Evolutionary conservation across 2,797 vertebrate species (phyloP).

Genomic region (Tragelaphus eurycerus): DNA sequence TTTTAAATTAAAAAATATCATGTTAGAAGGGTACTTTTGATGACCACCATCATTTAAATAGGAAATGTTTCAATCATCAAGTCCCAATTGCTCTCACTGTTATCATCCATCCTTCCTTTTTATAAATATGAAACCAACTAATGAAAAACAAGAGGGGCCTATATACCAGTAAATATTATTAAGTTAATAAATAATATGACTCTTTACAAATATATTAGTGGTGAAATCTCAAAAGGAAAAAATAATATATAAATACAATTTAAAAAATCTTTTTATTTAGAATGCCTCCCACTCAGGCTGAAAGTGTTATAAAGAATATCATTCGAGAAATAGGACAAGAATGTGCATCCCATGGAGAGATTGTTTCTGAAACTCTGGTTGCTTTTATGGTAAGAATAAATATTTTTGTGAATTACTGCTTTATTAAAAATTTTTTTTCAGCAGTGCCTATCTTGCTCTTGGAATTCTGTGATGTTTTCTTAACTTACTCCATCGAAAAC

Average conservation of each 20-base stretch:
- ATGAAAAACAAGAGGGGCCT: not conserved
- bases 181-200: not conserved
- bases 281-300: conserved; percentile 85
- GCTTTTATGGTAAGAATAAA: conserved; percentile 90
- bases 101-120: not conserved
- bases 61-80: conserved; percentile 10
- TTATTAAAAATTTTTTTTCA: not conserved
- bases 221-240: conserved; percentile 35
- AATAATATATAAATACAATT: conserved; percentile 3
- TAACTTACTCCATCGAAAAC: not conserved
- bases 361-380: conserved; percentile 86
- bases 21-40: not conserved
- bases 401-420: not conserved
- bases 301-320: conserved; percentile 86
- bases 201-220: conserved; percentile 23
- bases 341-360: conserved; percentile 83
- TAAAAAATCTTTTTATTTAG: not conserved
- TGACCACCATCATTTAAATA: not conserved
- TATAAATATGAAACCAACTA: not conserved
- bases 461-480: not conserved
- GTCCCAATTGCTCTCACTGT: not conserved
- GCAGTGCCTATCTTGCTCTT: not conserved
- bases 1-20: not conserved
- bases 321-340: conserved; percentile 85
- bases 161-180: not conserved